phyloP scores from a whole-genome alignment of 2,888 invertebrate genomes.

The Junonia oenone region DNA sequence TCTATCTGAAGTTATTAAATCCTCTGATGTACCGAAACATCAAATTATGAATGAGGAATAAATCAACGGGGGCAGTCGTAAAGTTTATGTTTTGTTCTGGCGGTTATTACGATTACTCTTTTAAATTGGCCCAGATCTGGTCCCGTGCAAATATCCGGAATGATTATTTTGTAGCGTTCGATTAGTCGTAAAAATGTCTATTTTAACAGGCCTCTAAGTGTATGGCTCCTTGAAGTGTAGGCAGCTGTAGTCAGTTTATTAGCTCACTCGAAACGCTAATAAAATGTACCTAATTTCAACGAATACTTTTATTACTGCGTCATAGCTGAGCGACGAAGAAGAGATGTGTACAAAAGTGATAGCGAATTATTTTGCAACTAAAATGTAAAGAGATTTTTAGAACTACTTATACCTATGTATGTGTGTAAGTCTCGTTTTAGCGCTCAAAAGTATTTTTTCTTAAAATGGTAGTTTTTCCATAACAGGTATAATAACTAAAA shows the following conservation, averaged over 20 bases:
- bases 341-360: not conserved
- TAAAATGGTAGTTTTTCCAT: too few relatives aligned
- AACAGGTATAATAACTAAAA: too few relatives aligned
- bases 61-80: conserved; percentile 74
- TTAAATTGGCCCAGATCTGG: conserved; percentile 67
- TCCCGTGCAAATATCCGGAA: conserved; percentile 45
- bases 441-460: too few relatives aligned
- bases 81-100: conserved; percentile 77
- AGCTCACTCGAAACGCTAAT: conserved; percentile 3
- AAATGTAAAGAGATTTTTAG: too few relatives aligned
- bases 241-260: conserved; percentile 6
- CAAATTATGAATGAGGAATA: conserved; percentile 78
- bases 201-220: conserved; percentile 25
- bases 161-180: conserved; percentile 25
- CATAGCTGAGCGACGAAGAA: not conserved
- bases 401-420: too few relatives aligned
- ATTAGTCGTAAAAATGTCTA: conserved; percentile 26
- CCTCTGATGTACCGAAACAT: conserved; percentile 74
- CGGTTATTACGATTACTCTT: conserved; percentile 59
- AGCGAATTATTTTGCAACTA: too few relatives aligned
- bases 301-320: not conserved
- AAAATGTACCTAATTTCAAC: not conserved
- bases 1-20: conserved; percentile 75
- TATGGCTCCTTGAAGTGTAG: conserved; percentile 12
- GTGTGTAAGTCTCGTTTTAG: too few relatives aligned